Evolutionary conservation across 64 coral and sea anemone genomes (phyloP), one percentile per base, ranked within the genome.

Genomic region (Montipora cactus): DNA sequence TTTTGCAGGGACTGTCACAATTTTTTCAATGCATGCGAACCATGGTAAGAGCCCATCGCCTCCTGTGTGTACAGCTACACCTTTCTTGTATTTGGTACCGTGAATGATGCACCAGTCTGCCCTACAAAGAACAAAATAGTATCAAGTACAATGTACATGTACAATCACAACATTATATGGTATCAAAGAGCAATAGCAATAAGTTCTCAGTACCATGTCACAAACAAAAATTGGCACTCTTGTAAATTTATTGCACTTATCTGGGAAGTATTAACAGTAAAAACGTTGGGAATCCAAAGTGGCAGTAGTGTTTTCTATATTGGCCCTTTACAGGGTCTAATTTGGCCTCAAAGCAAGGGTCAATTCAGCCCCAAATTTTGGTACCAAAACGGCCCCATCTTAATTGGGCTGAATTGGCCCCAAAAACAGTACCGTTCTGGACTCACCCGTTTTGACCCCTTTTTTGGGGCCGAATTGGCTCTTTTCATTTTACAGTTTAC

Each of bases 71-170:
- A 83, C 55, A 58, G 61, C 55, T 20, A 44, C 80, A 5, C 80
- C 80, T 59, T 61, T 83, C 10, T 59, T 59, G 55, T 83, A 83
- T 52, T 83, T 83, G 12, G 80, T 83, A 5, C 80, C 58, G 62
- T 83, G 51, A n/a, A 83, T n/a, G 59, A 59, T 87, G 49, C 84
- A 87, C 84, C 84, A 87, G 68, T 87, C 74, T 52, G 84, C 44
- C 49, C 84, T 87, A 87, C 49, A 73, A 87, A 74, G 70, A 7
- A 21, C 70, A 74, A 21, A 74, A 3, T 74, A 9, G 4, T 74
- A 74, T 74, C 37, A 37, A 37, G 37, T 37, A 37, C 37, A 37
- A 37, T 37, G 37, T 37, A 37, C 37, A 37, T 37, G 37, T 37
- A 37, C 37, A 37, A 37, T 37, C 37, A 37, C 37, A 37, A 37